Percentiles rank a stretch among this genome's conserved stretches.
Evolutionary conservation across 2,888 invertebrate species (phyloP).

Genomic region (Polydrusus tereticollis): DNA sequence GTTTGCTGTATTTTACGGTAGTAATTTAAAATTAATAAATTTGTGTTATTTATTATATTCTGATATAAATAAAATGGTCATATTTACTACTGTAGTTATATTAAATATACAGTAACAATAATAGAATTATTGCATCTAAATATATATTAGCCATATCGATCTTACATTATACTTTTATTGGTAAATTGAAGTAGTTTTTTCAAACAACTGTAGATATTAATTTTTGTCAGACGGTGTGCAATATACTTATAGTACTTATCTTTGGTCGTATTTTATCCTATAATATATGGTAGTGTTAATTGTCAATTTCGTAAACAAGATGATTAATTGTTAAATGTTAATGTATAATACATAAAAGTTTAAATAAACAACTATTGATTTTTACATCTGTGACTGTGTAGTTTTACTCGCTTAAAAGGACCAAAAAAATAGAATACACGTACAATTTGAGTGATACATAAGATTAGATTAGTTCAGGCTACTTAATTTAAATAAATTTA

Average conservation of each 20-base stretch:
- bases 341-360: background rate
- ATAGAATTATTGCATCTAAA: background rate
- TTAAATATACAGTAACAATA: background rate
- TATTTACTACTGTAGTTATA: background rate
- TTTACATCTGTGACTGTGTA: background rate
- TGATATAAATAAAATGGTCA: background rate
- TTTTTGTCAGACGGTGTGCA: background rate
- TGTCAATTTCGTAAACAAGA: background rate
- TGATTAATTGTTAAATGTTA: slow-evolving; percentile 21
- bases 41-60: slow-evolving; percentile 9
- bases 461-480: too few relatives aligned
- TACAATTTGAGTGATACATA: too few relatives aligned
- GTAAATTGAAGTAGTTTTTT: slow-evolving; percentile 16
- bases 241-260: slow-evolving; percentile 4
- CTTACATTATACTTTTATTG: background rate
- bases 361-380: slow-evolving; percentile 9
- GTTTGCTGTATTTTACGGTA: slow-evolving; percentile 10
- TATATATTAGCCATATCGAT: slow-evolving; percentile 11
- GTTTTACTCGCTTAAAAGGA: background rate
- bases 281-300: background rate
- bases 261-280: background rate
- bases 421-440: background rate
- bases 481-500: too few relatives aligned
- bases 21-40: slow-evolving; percentile 4
- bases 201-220: slow-evolving; percentile 11